Base-by-base conservation (phyloP, 1,140 invertebrate genomes). In the Augochlora pura region DNA sequence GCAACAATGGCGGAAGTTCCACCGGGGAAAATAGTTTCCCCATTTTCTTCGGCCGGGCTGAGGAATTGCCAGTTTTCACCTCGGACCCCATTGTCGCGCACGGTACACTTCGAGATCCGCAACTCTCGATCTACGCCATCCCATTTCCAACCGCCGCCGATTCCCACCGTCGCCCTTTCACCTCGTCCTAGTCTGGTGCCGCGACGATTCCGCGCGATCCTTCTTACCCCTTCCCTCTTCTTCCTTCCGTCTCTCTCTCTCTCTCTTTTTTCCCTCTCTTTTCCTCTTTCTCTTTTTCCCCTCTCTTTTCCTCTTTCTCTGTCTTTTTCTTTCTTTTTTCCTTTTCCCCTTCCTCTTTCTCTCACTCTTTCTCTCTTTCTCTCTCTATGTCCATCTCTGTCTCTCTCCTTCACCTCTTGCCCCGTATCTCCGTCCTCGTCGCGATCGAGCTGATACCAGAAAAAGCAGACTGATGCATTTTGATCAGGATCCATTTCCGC, bases 21-120 rank as follows among this genome's bases (percentile, higher is more conserved):
- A 59, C 46, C 79, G 57, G 62, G 72, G 86, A 84, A 88, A 90
- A 90, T 89, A 90, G 87, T 91, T 91, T 85, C 86, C 84, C 85
- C 88, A 90, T 91, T 89, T 88, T 86, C 85, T 77, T 46, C 62
- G 72, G 67, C 70, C 75, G 83, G 67, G 65, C 82, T 82, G 89
- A 90, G 83, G 83, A 86, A 90, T 86, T 85, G 89, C 85, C 71
- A 81, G 80, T 78, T 78, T 77, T 87, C 68, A 80, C 60, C 71
- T 66, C 74, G 67, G 42, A 75, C 73, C 71, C 84, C 70, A 85
- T 85, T 85, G 84, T 85, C 75, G 79, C 75, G 79, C 64, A 7
- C 39, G 69, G 64, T 78, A 52, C 57, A 85, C 57, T 62, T 64
- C 62, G 57, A 82, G 71, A 82, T 63, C 62, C 67, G 72, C 83